phyloP scores from a whole-genome alignment of 1,140 invertebrate species.

The Sitodiplosis mosellana region DNA sequence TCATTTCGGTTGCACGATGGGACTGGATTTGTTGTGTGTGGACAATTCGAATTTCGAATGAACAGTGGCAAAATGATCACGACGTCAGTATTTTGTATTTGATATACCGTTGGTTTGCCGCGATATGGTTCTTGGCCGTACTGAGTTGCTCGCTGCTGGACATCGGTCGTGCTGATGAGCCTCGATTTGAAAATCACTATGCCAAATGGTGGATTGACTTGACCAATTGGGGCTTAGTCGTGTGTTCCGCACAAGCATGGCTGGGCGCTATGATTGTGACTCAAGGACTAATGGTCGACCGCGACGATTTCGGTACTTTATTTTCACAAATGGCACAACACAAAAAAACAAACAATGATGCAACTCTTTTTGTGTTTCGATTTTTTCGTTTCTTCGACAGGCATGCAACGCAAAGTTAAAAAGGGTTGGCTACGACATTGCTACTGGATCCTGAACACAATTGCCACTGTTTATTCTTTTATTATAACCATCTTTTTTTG shows the following conservation, averaged over 20 bases:
- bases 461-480: slow-evolving; percentile 39
- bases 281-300: slow-evolving; percentile 26
- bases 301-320: slow-evolving; percentile 15
- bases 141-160: slow-evolving; percentile 33
- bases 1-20: no score
- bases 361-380: background rate
- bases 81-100: slow-evolving; percentile 26
- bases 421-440: slow-evolving; percentile 27
- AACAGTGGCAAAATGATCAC: no score
- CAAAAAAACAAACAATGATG: background rate
- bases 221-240: slow-evolving; percentile 43
- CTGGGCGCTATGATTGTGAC: slow-evolving; percentile 22
- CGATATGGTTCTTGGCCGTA: slow-evolving; percentile 29
- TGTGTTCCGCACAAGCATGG: slow-evolving; percentile 29
- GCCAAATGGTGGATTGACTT: slow-evolving; percentile 38
- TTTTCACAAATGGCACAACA: background rate
- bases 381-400: background rate
- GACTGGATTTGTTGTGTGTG: no score
- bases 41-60: no score
- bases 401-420: slow-evolving; percentile 21
- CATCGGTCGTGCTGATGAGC: slow-evolving; percentile 22
- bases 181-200: slow-evolving; percentile 21
- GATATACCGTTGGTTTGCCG: slow-evolving; percentile 34
- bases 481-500: slow-evolving; percentile 29
- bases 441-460: slow-evolving; percentile 41